A percentile compares a stretch with the other conserved stretches of the same genome.
Conservation (phyloP, 2,113 vertebrate species). For the Arvicanthis niloticus region DNA sequence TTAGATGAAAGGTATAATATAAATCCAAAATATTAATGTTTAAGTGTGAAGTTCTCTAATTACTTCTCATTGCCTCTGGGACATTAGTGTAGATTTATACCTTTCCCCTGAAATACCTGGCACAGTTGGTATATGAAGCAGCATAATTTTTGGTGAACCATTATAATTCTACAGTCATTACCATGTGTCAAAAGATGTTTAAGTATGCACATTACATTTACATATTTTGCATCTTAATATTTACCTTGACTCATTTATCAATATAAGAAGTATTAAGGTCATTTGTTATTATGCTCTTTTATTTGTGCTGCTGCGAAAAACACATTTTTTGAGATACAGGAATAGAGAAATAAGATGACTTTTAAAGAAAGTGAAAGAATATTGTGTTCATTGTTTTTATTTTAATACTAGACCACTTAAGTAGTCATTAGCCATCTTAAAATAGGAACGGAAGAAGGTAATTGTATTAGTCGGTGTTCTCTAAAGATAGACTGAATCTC, state of each 20-base stretch:
- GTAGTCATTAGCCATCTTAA: neutral
- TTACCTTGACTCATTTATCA: slow-evolving; percentile 60
- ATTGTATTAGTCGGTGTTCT: neutral
- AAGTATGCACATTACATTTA: slow-evolving; percentile 56
- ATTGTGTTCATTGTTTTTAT: neutral
- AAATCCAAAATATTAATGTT: slow-evolving; percentile 77
- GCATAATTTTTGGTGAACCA: slow-evolving; percentile 65
- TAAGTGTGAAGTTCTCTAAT: slow-evolving; percentile 73
- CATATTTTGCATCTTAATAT: slow-evolving; percentile 54
- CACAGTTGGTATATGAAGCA: slow-evolving; percentile 46
- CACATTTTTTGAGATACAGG: neutral
- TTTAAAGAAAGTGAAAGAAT: neutral
- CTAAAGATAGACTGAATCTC: neutral
- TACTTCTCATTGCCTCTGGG: slow-evolving; percentile 60
- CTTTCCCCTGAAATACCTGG: slow-evolving; percentile 66
- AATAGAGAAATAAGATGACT: slow-evolving; percentile 7
- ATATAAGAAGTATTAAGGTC: slow-evolving; percentile 38
- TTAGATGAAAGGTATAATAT: slow-evolving; percentile 64
- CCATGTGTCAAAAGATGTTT: slow-evolving; percentile 62
- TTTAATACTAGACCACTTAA: slow-evolving; percentile 20
- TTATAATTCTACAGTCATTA: slow-evolving; percentile 72
- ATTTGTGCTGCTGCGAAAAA: neutral
- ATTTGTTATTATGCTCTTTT: slow-evolving; percentile 25
- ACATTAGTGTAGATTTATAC: slow-evolving; percentile 71
- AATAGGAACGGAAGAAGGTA: neutral